Percentiles rank a stretch among this genome's conserved stretches.
These are phyloP conservation scores for Salvator merianae DNA, from an alignment of 2,113 vertebrate species.

Conservation along the genomic window DNA sequence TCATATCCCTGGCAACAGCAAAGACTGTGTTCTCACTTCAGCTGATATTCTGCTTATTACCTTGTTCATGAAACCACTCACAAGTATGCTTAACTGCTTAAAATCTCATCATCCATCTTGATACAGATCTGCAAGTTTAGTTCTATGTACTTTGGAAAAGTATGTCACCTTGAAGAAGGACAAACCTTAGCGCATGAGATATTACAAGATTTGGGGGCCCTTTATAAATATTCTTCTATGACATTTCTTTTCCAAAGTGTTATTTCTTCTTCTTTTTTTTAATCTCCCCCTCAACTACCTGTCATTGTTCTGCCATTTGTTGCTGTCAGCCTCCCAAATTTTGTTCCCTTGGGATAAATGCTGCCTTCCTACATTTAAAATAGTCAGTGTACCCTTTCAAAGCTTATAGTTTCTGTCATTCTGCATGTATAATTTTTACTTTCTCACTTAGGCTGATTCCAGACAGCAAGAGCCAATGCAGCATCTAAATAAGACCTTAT, in stretches of 20 bases:
- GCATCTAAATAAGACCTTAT: too few species aligned
- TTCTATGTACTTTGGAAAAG: conserved; percentile 6
- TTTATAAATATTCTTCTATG: too few species aligned
- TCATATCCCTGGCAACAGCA: conserved; percentile 10
- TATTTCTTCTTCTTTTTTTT: background rate
- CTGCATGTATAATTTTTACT: background rate
- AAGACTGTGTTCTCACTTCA: background rate
- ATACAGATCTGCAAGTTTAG: conserved; percentile 20
- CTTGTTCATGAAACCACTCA: background rate
- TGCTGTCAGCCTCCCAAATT: conserved; percentile 11
- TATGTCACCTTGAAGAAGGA: conserved; percentile 26
- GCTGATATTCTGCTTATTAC: conserved; percentile 9
- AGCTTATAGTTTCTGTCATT: background rate
- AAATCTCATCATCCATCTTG: conserved; percentile 7
- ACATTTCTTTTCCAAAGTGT: background rate
- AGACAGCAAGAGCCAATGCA: too few species aligned
- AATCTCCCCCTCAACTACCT: background rate
- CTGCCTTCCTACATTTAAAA: background rate
- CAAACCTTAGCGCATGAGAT: background rate
- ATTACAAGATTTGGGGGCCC: background rate
- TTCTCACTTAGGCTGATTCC: background rate
- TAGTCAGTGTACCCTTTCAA: background rate
- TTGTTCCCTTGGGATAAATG: background rate
- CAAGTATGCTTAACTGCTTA: conserved; percentile 13
- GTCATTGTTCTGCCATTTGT: background rate